Conservation (phyloP, 2,888 invertebrate genomes). For the Tipula unca region DNA sequence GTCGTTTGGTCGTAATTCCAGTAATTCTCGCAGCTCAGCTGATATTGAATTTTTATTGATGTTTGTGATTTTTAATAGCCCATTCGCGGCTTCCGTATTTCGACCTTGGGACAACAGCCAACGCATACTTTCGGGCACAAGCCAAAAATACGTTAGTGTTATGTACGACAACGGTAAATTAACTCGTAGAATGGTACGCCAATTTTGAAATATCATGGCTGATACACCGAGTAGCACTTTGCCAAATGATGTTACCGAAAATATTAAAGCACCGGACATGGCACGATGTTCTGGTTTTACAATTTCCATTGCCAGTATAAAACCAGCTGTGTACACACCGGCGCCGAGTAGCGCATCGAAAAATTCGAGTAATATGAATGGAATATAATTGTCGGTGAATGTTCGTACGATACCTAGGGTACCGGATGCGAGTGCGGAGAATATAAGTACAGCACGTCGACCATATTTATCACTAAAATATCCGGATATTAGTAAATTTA, state of each 20-base stretch:
- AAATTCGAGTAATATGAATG: slow-evolving; percentile 43
- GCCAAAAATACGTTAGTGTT: slow-evolving; percentile 52
- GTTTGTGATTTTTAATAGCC: slow-evolving; percentile 49
- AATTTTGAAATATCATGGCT: slow-evolving; percentile 36
- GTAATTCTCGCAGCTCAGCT: not conserved
- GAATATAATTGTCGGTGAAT: not conserved
- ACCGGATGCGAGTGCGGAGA: not conserved
- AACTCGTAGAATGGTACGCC: slow-evolving; percentile 52
- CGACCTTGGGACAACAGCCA: slow-evolving; percentile 56
- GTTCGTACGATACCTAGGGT: not conserved
- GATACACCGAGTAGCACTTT: slow-evolving; percentile 52
- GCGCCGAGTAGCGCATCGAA: slow-evolving; percentile 55
- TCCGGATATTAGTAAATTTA: not conserved
- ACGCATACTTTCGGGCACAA: slow-evolving; percentile 37
- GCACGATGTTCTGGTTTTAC: slow-evolving; percentile 60
- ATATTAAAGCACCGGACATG: slow-evolving; percentile 54
- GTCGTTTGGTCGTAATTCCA: not conserved
- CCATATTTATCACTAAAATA: slow-evolving; percentile 16
- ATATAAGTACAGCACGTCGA: not conserved
- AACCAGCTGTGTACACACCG: slow-evolving; percentile 57
- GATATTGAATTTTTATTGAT: slow-evolving; percentile 42
- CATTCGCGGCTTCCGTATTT: slow-evolving; percentile 44
- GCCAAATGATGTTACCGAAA: slow-evolving; percentile 56
- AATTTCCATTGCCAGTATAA: slow-evolving; percentile 64
- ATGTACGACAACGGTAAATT: slow-evolving; percentile 55